Conservation (phyloP, 2,797 vertebrate species). For the Enteromius anoplus region DNA sequence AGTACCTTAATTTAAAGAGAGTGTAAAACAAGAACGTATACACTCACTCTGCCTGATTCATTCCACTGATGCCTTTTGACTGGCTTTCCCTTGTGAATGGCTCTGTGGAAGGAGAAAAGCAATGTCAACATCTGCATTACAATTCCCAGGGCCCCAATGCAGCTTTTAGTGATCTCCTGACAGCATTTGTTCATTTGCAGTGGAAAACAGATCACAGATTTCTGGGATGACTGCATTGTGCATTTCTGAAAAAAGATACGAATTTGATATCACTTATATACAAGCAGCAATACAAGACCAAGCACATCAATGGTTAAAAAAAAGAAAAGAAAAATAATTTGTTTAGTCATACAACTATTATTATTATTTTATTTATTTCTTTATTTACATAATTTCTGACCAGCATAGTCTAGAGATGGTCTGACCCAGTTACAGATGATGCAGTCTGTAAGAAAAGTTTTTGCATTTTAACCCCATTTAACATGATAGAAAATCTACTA, state of each 20-base stretch:
- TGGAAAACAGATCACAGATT: neutral
- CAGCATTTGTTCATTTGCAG: neutral
- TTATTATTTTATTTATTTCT: neutral
- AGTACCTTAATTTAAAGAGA: constrained; percentile 52
- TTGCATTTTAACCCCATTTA: neutral
- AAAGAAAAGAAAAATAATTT: neutral
- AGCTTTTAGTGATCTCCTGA: constrained; percentile 1
- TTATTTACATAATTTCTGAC: neutral
- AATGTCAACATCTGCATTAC: neutral
- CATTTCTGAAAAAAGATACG: neutral
- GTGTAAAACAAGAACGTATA: constrained; percentile 47
- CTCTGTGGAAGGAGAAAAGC: neutral
- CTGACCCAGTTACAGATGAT: neutral
- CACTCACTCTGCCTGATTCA: constrained; percentile 49
- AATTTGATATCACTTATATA: neutral
- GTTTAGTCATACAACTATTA: neutral
- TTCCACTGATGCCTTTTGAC: constrained; percentile 45
- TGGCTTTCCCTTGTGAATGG: constrained; percentile 48
- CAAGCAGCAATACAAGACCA: neutral
- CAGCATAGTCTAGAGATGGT: neutral
- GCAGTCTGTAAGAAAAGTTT: neutral
- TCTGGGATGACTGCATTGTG: too few relatives aligned
- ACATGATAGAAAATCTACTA: neutral
- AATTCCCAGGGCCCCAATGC: neutral
- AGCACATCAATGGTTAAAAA: neutral